Percentiles rank a stretch among this genome's conserved stretches.
Evolutionary conservation across 2,797 vertebrate species (phyloP).

Genomic region (Jordanella pulchra): DNA sequence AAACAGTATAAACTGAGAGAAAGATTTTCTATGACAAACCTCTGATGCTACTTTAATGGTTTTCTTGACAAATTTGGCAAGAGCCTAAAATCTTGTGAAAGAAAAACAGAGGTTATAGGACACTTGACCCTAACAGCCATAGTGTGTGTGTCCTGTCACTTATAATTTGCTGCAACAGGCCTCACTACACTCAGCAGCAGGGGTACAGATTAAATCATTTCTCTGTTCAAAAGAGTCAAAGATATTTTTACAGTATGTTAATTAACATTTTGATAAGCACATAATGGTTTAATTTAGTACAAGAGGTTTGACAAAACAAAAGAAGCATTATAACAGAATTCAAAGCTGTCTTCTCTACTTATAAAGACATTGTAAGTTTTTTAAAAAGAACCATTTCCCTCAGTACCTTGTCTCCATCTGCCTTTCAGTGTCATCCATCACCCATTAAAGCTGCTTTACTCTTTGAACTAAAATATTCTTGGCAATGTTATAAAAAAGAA

Average conservation of each 20-base stretch:
- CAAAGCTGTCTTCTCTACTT: background rate
- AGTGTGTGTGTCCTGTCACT: constrained; percentile 39
- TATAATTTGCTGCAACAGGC: constrained; percentile 40
- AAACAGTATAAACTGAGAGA: background rate
- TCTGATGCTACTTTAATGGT: background rate
- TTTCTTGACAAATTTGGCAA: constrained; percentile 2
- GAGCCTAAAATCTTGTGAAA: constrained; percentile 8
- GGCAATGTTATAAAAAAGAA: constrained; percentile 38
- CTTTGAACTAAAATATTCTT: constrained; percentile 57
- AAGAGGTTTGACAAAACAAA: background rate
- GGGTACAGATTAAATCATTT: background rate
- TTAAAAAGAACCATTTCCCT: background rate
- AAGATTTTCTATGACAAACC: background rate
- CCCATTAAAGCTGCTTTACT: constrained; percentile 45
- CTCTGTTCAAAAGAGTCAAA: background rate
- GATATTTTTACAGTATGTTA: background rate
- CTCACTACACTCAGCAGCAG: constrained; percentile 30
- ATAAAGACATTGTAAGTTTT: background rate
- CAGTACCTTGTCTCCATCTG: constrained; percentile 34
- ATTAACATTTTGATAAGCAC: background rate
- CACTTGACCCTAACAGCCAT: constrained; percentile 47
- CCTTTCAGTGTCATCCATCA: constrained; percentile 63
- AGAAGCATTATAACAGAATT: background rate
- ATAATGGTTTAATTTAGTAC: background rate
- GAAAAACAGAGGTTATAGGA: constrained; percentile 7